Base-by-base conservation (phyloP, 2,113 vertebrate species). In the Ascaphus truei region DNA sequence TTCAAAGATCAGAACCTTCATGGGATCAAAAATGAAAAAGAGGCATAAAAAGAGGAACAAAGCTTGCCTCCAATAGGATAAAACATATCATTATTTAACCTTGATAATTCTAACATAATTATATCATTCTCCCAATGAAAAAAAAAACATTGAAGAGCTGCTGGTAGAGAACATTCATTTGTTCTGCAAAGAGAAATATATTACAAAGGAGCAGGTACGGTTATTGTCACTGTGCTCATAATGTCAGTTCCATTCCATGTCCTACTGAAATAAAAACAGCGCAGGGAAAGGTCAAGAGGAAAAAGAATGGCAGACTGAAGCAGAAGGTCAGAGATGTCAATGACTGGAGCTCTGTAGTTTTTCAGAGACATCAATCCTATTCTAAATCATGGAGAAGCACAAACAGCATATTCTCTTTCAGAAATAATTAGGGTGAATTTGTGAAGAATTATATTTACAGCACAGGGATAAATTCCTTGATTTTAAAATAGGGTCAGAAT, bases 161-260 rank as follows among this genome's bases (percentile, higher is more conserved):
- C 34, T 53, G 48, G 23, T 25, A 45, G 10, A 20, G 10, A 47
- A 26, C 39, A 56, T 56, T 8, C 29, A 27, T 68, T 68, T 68
- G 53, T 68, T 68, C 64, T 57, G 27, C 36, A 56, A 45, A 33
- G 31, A 43, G 36, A 67, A 61, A 45, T 29, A 29, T 30, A 68
- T 23, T 57, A 68, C 53, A 68, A 68, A 68, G 64, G 43, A 68
- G 16, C 53, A 20, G 27, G 41, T 45, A 18, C 37, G 30, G 31
- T 39, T 18, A 68, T 68, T 68, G 64, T 68, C 64, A 47, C 55
- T 22, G 18, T 68, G 27, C 39, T 57, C 53, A 68, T 68, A 68
- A 68, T 57, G 64, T 68, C 64, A 68, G 27, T 18, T 68, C 45
- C 29, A 68, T 68, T 68, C 48, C 64, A 58, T 68, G 52, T 57